Evolutionary conservation across 1,140 invertebrate species (phyloP).

Genomic region (Diorhabda elongata): DNA sequence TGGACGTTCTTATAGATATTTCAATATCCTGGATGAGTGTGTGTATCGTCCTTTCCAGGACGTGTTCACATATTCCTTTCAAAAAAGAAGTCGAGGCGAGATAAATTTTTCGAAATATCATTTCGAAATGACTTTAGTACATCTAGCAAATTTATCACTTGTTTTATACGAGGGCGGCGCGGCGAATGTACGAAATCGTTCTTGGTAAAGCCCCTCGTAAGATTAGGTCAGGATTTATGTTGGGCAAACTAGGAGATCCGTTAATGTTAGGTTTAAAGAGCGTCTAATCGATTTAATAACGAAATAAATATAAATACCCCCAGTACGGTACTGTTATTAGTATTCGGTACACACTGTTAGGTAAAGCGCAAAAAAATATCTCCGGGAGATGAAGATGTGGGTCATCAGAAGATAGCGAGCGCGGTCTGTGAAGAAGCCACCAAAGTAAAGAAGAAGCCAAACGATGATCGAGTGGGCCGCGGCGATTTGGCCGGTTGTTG

Average conservation of each 20-base stretch:
- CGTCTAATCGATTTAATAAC: no score
- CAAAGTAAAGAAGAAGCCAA: neutral
- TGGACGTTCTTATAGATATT: constrained; percentile 1
- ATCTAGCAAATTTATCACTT: no score
- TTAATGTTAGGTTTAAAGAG: no score
- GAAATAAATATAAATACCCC: neutral
- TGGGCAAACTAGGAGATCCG: no score
- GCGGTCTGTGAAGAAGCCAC: neutral
- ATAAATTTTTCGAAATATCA: no score
- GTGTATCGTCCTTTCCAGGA: neutral
- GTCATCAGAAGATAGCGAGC: constrained; percentile 18
- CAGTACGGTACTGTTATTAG: constrained; percentile 2
- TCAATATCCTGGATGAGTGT: constrained; percentile 2
- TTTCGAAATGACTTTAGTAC: no score
- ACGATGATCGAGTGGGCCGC: constrained; percentile 4
- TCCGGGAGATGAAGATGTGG: constrained; percentile 15
- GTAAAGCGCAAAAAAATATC: constrained; percentile 18
- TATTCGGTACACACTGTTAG: constrained; percentile 18
- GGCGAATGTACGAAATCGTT: no score
- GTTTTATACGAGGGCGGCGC: no score
- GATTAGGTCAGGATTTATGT: no score
- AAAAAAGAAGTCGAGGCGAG: no score
- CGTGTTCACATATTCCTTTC: no score
- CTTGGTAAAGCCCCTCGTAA: no score
- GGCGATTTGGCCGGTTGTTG: constrained; percentile 21